Evolutionary conservation across 2,113 vertebrate species (phyloP), one percentile per base, ranked within the genome.

Genomic region (Ictalurus punctatus): DNA sequence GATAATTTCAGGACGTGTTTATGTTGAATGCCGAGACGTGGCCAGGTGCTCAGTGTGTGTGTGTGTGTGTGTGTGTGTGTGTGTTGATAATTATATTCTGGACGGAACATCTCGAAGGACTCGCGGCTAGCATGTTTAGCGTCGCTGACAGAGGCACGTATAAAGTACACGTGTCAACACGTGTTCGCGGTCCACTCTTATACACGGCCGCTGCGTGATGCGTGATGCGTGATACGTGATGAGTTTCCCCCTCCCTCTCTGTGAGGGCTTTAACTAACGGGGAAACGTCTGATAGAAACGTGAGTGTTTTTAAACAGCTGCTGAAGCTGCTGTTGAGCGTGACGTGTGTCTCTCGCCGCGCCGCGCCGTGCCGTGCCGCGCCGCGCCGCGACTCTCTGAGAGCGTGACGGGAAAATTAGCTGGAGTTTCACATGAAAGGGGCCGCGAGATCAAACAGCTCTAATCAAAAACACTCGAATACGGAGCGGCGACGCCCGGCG

Each of bases 341-440:
- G 78, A 81, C 89, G 88, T 82, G 58, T 67, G 86, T 80, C 79
- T 87, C 85, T 91, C 81, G 87, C 37, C 34, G 34, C 34, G 34
- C 90, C 87, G 85, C 87, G 34, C 80, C 73, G 88, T 27, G 90
- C 90, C 87, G 85, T 85, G 34, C 80, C 73, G 88, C 34, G 90
- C 90, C 87, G 87, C 87, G 34, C 80, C 73, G 88, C 34, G 90
- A 89, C 90, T 89, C 84, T 61, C 79, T 69, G 86, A 84, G 81
- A 89, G 84, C 73, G 34, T 54, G 85, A 89, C 85, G 86, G 63
- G 84, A 61, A 90, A 89, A 91, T 91, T 80, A 89, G 30, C 80
- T 81, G 56, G 69, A 63, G 85, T 89, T 91, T 87, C 88, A 91
- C 90, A 87, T 91, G 85, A 91, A 91, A 91, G 88, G 40, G 65